phyloP scores from a whole-genome alignment of 2,888 invertebrate genomes.

The Seira musarum region DNA sequence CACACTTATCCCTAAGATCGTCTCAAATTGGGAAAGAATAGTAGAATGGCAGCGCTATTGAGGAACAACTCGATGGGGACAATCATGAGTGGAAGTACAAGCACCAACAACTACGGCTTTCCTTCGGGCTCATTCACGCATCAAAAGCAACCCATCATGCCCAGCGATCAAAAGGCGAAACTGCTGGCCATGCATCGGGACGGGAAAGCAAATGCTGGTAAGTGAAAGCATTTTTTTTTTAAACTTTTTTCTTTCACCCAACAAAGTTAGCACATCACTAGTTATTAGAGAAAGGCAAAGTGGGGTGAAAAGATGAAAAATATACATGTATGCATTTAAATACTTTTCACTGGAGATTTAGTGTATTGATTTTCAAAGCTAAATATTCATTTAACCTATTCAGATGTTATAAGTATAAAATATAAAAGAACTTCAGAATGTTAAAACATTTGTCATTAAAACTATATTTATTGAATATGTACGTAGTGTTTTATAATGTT shows the following conservation, averaged over 20 bases:
- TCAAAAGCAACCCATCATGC: conserved; percentile 55
- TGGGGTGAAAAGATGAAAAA: no score
- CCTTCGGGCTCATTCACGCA: conserved; percentile 53
- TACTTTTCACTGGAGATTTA: background rate
- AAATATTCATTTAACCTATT: no score
- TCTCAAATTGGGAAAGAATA: conserved; percentile 25
- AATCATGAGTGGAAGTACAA: conserved; percentile 9
- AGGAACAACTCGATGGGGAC: conserved; percentile 34
- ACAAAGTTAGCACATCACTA: no score
- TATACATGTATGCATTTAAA: no score
- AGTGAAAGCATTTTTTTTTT: conserved; percentile 19
- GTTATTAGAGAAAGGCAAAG: no score
- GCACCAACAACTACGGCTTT: conserved; percentile 39
- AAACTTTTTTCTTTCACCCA: background rate
- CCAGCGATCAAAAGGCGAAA: conserved; percentile 59
- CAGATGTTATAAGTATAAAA: no score
- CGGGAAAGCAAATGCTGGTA: conserved; percentile 62
- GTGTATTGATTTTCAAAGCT: no score
- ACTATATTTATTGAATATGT: no score
- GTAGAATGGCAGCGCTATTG: conserved; percentile 32
- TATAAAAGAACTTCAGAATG: no score
- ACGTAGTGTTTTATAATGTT: no score
- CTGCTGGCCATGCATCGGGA: conserved; percentile 62
- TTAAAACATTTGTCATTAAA: no score
- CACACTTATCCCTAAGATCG: no score